These are phyloP conservation scores for Haliclona indistincta DNA, from an alignment of 37 sponge, comb jelly and placozoan genomes.

Conservation along the genomic window DNA sequence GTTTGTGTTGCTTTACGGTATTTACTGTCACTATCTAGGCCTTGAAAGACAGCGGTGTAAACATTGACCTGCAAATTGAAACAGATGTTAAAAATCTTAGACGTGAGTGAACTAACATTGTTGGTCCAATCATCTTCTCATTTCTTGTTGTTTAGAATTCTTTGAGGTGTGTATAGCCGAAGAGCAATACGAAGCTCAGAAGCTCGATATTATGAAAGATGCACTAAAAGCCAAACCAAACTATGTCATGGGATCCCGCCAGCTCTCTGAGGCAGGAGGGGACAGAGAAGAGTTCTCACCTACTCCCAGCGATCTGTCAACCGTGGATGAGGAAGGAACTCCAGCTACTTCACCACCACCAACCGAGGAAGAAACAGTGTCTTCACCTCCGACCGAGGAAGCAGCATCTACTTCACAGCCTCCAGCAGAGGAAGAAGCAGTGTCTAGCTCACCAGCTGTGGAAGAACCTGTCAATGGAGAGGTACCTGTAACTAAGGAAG, in stretches of 20 bases:
- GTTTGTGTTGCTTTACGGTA: background rate
- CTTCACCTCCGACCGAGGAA: too few species aligned
- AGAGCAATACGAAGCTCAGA: constrained; percentile 87
- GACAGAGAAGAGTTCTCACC: too few species aligned
- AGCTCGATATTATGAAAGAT: constrained; percentile 83
- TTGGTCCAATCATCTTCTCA: background rate
- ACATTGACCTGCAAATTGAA: constrained; percentile 92
- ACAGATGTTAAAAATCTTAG: constrained; percentile 90
- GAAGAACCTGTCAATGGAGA: too few species aligned
- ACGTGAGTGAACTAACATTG: constrained; percentile 52
- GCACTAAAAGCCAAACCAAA: constrained; percentile 69
- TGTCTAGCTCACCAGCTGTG: too few species aligned
- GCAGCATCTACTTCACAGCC: too few species aligned
- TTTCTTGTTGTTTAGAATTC: constrained; percentile 62
- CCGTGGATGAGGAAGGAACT: too few species aligned
- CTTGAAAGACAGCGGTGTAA: constrained; percentile 90
- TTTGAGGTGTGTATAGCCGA: constrained; percentile 95
- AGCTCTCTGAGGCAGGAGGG: too few species aligned
- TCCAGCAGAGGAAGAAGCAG: too few species aligned
- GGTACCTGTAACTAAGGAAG: too few species aligned
- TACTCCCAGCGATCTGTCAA: too few species aligned
- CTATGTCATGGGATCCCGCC: constrained; percentile 30
- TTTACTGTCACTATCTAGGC: constrained; percentile 45
- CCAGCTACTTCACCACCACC: too few species aligned
- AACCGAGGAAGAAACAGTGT: too few species aligned